Conservation (phyloP, 2,888 invertebrate species). For the Cheilosia soror region DNA sequence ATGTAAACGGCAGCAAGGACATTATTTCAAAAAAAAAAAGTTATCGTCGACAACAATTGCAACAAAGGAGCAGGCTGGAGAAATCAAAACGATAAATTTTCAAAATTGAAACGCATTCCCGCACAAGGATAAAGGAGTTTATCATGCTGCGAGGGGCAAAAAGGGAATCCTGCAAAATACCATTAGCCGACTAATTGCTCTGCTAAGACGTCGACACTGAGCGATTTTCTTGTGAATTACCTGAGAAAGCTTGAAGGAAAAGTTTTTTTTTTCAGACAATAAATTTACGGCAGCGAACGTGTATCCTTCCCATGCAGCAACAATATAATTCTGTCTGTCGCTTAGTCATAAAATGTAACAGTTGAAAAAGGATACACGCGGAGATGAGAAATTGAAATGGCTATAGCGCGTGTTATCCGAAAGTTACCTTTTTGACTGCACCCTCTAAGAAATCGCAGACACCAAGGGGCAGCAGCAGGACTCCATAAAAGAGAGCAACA, state of each 20-base stretch:
- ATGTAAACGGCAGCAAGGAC: constrained; percentile 40
- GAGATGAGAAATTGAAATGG: constrained; percentile 70
- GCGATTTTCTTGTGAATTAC: constrained; percentile 45
- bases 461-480: constrained; percentile 33
- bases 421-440: constrained; percentile 66
- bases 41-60: constrained; percentile 31
- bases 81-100: constrained; percentile 75
- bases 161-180: constrained; percentile 59
- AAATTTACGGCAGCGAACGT: constrained; percentile 63
- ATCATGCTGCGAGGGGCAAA: constrained; percentile 27
- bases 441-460: constrained; percentile 32
- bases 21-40: constrained; percentile 44
- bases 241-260: constrained; percentile 40
- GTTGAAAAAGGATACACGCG: constrained; percentile 42
- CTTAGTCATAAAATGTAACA: constrained; percentile 57
- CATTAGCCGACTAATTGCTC: constrained; percentile 73
- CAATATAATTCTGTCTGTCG: constrained; percentile 24
- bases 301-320: constrained; percentile 56
- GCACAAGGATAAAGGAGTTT: constrained; percentile 59
- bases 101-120: constrained; percentile 70
- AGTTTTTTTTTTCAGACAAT: constrained; percentile 34
- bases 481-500: constrained; percentile 17
- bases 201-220: constrained; percentile 48
- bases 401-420: constrained; percentile 65
- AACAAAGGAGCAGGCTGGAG: constrained; percentile 50